Evolutionary conservation across 2,797 vertebrate genomes (phyloP).

Genomic region (Megaceryle alcyon): DNA sequence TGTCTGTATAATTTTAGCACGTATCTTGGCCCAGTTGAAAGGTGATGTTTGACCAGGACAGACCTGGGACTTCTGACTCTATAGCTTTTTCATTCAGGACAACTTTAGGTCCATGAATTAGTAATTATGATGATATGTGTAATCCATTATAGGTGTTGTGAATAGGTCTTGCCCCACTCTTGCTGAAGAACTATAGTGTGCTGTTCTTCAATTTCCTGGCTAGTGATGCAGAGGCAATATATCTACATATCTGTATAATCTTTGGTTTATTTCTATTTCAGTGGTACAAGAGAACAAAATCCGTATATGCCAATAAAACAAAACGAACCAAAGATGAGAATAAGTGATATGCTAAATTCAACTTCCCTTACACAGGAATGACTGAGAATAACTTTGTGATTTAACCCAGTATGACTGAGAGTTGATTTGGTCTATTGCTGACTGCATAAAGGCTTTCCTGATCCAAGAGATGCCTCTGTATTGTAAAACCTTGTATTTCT

Average conservation of each 20-base stretch:
- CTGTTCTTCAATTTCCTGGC: accelerated
- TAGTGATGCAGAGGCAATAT: background rate
- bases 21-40: background rate
- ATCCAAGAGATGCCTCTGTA: constrained; percentile 9
- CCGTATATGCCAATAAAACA: background rate
- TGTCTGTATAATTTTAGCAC: background rate
- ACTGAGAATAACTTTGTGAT: constrained; percentile 1
- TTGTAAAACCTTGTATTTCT: constrained; percentile 61
- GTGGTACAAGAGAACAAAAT: background rate
- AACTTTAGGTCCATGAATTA: background rate
- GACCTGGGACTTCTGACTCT: background rate
- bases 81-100: background rate
- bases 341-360: background rate
- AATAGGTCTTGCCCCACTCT: background rate
- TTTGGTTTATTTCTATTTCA: background rate
- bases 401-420: constrained; percentile 39
- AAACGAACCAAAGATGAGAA: background rate
- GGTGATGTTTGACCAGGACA: background rate
- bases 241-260: accelerated
- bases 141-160: background rate
- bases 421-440: constrained; percentile 44
- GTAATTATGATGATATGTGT: background rate
- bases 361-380: background rate
- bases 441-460: constrained; percentile 6
- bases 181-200: background rate